These are phyloP conservation scores for Plagodis dolabraria DNA, from an alignment of 2,888 invertebrate genomes.

Conservation along the genomic window DNA sequence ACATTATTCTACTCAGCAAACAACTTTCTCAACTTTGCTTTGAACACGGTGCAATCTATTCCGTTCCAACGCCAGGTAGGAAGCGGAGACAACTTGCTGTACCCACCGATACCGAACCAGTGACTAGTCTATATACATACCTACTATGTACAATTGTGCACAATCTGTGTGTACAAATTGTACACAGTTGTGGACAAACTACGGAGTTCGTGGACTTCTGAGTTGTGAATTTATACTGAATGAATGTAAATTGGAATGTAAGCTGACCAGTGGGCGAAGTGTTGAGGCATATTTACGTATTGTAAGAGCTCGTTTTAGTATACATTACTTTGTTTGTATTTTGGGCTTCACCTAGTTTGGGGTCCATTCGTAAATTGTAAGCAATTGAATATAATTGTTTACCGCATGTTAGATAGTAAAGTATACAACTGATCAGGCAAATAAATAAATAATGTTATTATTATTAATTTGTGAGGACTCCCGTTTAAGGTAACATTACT, in stretches of 20 bases:
- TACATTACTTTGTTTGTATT: no score
- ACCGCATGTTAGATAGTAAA: no score
- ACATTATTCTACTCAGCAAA: constrained; percentile 10
- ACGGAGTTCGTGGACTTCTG: constrained; percentile 1
- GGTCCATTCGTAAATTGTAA: no score
- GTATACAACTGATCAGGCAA: no score
- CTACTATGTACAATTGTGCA: not conserved
- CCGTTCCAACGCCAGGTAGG: constrained; percentile 28
- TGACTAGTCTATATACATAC: constrained; percentile 15
- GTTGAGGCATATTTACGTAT: constrained; percentile 1
- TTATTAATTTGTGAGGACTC: no score
- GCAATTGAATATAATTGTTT: no score
- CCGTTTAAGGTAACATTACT: no score
- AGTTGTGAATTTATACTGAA: constrained; percentile 34
- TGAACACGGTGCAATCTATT: constrained; percentile 33
- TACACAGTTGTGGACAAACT: not conserved
- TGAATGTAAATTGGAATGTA: constrained; percentile 31
- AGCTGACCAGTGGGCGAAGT: constrained; percentile 21
- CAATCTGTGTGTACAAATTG: not conserved
- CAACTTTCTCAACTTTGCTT: constrained; percentile 29
- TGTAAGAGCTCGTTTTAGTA: no score
- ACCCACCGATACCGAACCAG: constrained; percentile 32
- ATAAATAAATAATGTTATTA: no score
- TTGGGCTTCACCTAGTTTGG: no score
- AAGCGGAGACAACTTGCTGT: constrained; percentile 34